Conservation (phyloP, 2,113 vertebrate genomes). For the Nycticryphes semicollaris region DNA sequence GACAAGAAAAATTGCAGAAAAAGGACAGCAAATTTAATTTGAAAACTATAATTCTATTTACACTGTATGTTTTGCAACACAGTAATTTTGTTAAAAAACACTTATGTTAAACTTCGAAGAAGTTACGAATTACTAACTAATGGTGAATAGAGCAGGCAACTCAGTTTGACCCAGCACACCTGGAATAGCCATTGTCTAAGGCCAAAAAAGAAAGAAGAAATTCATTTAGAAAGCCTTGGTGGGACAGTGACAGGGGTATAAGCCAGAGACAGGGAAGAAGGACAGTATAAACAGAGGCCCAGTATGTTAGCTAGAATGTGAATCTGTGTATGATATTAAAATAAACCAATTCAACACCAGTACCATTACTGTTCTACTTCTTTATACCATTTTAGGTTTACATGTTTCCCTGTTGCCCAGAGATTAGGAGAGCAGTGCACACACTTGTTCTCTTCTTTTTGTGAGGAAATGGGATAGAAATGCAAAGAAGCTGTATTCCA, state of each 20-base stretch:
- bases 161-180: neutral
- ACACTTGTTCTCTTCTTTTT: neutral
- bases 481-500: neutral
- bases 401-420: neutral
- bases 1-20: neutral
- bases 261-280: neutral
- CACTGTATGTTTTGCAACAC: neutral
- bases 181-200: neutral
- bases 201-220: neutral
- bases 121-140: neutral
- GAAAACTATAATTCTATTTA: neutral
- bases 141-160: neutral
- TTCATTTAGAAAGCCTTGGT: neutral
- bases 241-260: accelerated
- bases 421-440: accelerated
- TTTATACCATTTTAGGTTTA: accelerated
- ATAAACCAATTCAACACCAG: neutral
- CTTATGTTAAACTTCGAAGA: neutral
- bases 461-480: neutral
- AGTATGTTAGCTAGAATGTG: neutral
- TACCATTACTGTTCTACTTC: neutral
- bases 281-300: neutral
- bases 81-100: neutral
- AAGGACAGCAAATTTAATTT: neutral
- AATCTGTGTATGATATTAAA: neutral